phyloP scores from a whole-genome alignment of 2,113 vertebrate genomes.

The Dolichotis patagonum region DNA sequence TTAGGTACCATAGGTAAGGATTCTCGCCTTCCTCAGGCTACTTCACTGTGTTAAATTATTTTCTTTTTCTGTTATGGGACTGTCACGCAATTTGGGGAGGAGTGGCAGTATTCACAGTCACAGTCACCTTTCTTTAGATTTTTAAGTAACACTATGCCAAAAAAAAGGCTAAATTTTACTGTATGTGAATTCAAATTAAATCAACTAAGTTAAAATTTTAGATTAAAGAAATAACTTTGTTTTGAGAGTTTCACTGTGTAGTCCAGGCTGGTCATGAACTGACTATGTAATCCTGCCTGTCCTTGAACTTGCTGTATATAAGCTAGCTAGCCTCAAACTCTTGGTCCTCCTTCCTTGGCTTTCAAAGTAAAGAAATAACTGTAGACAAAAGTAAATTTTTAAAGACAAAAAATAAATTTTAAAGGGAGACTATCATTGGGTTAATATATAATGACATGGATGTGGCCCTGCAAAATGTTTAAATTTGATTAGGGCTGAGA shows the following conservation, averaged over 20 bases:
- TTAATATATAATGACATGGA: not conserved
- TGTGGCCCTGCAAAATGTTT: constrained; percentile 15
- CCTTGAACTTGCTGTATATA: not conserved
- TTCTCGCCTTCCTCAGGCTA: not conserved
- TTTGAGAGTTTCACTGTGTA: not conserved
- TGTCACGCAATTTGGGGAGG: not conserved
- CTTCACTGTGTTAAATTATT: not conserved
- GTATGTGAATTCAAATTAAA: constrained; percentile 5
- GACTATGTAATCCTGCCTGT: not conserved
- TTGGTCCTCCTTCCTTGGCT: not conserved
- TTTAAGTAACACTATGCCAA: not conserved
- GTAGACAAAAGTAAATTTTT: not conserved
- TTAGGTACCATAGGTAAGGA: not conserved
- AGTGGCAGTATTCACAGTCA: not conserved
- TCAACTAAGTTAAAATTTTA: not conserved
- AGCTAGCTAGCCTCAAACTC: not conserved
- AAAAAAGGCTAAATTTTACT: not conserved
- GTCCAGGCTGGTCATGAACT: not conserved
- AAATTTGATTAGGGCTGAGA: not conserved
- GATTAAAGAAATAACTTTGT: not conserved
- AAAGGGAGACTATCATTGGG: not conserved
- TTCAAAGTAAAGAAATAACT: not conserved
- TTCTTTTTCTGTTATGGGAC: not conserved
- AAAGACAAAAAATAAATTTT: not conserved
- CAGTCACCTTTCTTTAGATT: not conserved